Base-by-base conservation (phyloP, 1,140 invertebrate species). In the Aphelenchoides avenae region DNA sequence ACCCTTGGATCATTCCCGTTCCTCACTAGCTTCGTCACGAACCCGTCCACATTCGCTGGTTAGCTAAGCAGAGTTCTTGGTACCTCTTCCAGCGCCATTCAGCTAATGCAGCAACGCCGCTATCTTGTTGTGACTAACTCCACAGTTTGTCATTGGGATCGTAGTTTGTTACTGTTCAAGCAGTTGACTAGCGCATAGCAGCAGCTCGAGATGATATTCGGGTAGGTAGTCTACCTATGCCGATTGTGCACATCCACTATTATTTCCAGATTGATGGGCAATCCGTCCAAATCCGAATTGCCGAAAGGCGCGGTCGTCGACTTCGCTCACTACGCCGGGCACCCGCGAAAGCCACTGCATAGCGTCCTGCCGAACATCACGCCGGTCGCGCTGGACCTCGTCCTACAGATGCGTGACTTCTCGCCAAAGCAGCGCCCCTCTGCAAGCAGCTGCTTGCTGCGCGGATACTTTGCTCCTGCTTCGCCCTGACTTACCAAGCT, bases 201-300 rank as follows among this genome's bases (percentile, higher is more conserved):
- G 74, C 89, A 93, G 77, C 78, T 94, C 26, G 86, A 87, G 69
- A 84, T 85, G 76, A 92, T 94, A 77, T 90, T 93, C 71, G 84
- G 86, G 90, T 94, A 79, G 26, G 24, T 43, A 27, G 15, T 43
- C 30, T n/a, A 13, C n/a, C n/a, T 2, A 22, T 7, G 6, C 20
- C 20, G 13, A 7, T 7, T 36, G 11, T 13, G 20, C 4, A 2
- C 5, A 53, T 24, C 20, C 50, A 29, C 20, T n/a, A 11, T 18
- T 24, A 15, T 5, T 47, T 67, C 30, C 54, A 67, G 65, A 36
- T 58, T 52, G 18, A 50, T 67, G 24, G 65, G 65, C 42, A 70
- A 52, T 9, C 65, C 65, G 26, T 13, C 66, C 13, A 11, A 29
- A 13, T 27, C 37, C 11, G 42, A 22, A 43, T 67, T 66, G 65